Percentiles rank a stretch among this genome's conserved stretches.
Conservation (phyloP, 2,113 vertebrate genomes). For the Eolophus roseicapilla region DNA sequence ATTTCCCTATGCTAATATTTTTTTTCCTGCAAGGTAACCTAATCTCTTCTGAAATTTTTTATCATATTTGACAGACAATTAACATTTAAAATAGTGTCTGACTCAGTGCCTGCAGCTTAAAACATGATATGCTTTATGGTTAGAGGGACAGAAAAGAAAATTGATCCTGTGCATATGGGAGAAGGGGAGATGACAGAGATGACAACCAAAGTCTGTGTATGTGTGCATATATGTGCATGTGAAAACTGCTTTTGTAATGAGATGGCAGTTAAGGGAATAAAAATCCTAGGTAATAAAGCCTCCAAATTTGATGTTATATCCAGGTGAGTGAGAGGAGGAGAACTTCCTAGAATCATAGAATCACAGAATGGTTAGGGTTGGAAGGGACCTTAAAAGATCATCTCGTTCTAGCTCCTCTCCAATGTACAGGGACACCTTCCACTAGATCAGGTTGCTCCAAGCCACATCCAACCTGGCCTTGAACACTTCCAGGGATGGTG, state of each 20-base stretch:
- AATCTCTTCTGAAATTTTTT: background rate
- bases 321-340: background rate
- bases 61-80: background rate
- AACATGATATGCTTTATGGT: background rate
- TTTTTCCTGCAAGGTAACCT: slow-evolving; percentile 3
- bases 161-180: background rate
- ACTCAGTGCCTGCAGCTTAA: background rate
- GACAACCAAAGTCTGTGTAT: background rate
- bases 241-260: background rate
- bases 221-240: background rate
- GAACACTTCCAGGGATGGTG: background rate
- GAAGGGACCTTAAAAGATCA: background rate
- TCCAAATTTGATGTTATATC: background rate
- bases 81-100: background rate
- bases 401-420: background rate
- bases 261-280: background rate
- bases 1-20: background rate
- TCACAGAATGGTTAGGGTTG: background rate
- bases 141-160: background rate
- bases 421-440: background rate
- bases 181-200: background rate
- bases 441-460: background rate
- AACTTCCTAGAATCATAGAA: background rate
- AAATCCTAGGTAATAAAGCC: background rate
- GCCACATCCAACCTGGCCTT: background rate